Conservation (phyloP, 2,113 vertebrate species). For the Sinosuthora webbiana region DNA sequence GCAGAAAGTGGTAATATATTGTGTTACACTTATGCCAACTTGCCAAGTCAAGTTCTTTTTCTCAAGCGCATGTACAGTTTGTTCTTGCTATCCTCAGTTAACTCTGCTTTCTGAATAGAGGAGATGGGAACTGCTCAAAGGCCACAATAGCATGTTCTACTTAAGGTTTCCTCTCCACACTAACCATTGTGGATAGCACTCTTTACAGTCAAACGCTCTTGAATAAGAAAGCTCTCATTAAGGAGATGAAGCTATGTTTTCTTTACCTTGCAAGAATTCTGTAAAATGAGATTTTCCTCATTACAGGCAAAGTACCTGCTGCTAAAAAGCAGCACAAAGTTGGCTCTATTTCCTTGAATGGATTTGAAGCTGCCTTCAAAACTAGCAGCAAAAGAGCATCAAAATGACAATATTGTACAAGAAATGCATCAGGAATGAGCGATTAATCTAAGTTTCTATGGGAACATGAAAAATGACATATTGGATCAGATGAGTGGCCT, state of each 20-base stretch:
- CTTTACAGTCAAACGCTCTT: conserved; percentile 65
- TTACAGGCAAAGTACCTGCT: conserved; percentile 53
- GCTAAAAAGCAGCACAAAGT: conserved; percentile 34
- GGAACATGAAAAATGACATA: conserved; percentile 58
- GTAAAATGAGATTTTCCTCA: conserved; percentile 57
- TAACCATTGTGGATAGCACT: conserved; percentile 60
- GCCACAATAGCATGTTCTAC: conserved; percentile 70
- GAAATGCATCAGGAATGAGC: conserved; percentile 56
- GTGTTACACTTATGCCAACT: conserved; percentile 65
- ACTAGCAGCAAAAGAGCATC: conserved; percentile 68
- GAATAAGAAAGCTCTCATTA: conserved; percentile 59
- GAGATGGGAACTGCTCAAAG: conserved; percentile 71
- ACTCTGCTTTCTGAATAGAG: conserved; percentile 65
- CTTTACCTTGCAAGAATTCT: conserved; percentile 48
- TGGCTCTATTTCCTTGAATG: not conserved
- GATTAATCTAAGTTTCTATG: conserved; percentile 69
- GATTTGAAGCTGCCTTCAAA: conserved; percentile 49
- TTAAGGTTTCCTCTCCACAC: conserved; percentile 65
- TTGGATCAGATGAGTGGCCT: conserved; percentile 48
- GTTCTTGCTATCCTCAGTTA: conserved; percentile 66
- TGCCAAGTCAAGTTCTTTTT: conserved; percentile 73
- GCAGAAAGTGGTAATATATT: conserved; percentile 73
- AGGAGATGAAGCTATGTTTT: conserved; percentile 36
- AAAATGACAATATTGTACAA: conserved; percentile 63
- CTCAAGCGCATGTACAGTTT: conserved; percentile 65